Conservation (phyloP, 2,888 invertebrate genomes). For the Hesperia comma region DNA sequence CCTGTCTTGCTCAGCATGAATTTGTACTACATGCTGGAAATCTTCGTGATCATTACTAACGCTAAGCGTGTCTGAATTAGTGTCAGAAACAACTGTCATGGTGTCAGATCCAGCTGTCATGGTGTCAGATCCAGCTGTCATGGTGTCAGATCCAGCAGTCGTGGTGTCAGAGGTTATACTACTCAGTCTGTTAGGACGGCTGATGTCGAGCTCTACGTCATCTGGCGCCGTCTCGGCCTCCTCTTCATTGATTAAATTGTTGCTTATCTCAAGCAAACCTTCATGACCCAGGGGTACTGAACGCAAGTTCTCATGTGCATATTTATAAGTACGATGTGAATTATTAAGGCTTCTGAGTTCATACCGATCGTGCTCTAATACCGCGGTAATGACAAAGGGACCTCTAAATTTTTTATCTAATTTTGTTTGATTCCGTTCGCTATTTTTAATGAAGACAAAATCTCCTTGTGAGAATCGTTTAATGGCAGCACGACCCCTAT, state of each 20-base stretch:
- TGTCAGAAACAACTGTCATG: slow-evolving; percentile 2
- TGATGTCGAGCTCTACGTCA: neutral
- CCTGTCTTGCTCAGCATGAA: slow-evolving; percentile 4
- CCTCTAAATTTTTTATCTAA: slow-evolving; percentile 43
- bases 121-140: too few species aligned
- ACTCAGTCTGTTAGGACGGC: too few species aligned
- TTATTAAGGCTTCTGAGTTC: slow-evolving; percentile 41
- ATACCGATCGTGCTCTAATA: slow-evolving; percentile 44
- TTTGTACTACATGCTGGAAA: neutral
- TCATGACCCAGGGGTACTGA: slow-evolving; percentile 38
- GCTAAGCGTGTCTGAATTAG: slow-evolving; percentile 11
- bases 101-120: too few species aligned
- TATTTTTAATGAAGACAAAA: too few species aligned
- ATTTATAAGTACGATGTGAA: neutral
- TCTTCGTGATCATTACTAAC: slow-evolving; percentile 7
- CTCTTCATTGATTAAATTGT: neutral
- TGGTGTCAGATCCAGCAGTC: too few species aligned
- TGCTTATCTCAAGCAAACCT: slow-evolving; percentile 11
- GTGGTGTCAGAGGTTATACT: too few species aligned
- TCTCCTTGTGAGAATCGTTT: too few species aligned
- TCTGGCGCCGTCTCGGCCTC: slow-evolving; percentile 23
- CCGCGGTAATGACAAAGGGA: slow-evolving; percentile 40
- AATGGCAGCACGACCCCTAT: too few species aligned
- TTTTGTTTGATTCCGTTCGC: slow-evolving; percentile 38
- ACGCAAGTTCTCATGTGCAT: slow-evolving; percentile 32